Conservation (phyloP, 2,113 vertebrate genomes). For the Todiramphus saurophagus region DNA sequence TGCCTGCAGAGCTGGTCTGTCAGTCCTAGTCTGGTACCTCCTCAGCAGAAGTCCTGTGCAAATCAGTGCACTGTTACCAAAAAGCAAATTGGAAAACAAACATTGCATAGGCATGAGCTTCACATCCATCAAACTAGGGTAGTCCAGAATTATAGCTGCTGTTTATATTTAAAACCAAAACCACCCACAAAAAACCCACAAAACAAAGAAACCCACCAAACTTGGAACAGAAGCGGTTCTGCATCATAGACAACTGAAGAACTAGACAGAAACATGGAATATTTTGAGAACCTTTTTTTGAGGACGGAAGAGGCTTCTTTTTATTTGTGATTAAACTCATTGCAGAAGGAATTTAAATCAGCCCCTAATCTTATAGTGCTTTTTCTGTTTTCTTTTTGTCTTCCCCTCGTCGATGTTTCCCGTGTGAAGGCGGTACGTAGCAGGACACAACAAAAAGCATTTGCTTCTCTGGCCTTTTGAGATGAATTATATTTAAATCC, state of each 20-base stretch:
- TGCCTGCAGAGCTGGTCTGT: background rate
- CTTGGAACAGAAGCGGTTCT: background rate
- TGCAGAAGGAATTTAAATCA: background rate
- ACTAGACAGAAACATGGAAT: background rate
- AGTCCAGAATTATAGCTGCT: background rate
- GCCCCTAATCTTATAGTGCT: background rate
- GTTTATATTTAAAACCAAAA: background rate
- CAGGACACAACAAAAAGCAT: constrained; percentile 9
- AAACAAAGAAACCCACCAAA: background rate
- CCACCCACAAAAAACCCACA: background rate
- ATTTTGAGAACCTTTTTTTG: background rate
- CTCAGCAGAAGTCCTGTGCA: background rate
- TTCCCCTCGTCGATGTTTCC: background rate
- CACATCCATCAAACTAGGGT: background rate
- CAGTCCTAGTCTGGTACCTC: background rate
- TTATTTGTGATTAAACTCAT: background rate
- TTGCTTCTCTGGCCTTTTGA: constrained; percentile 35
- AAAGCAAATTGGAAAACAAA: background rate
- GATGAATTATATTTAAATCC: constrained; percentile 14
- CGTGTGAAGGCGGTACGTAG: background rate
- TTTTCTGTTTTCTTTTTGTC: background rate
- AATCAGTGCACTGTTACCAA: background rate
- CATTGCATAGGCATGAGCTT: background rate
- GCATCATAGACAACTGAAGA: background rate
- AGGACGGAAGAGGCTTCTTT: background rate